Conservation (phyloP, 2,113 vertebrate genomes). For the Alouatta palliata region DNA sequence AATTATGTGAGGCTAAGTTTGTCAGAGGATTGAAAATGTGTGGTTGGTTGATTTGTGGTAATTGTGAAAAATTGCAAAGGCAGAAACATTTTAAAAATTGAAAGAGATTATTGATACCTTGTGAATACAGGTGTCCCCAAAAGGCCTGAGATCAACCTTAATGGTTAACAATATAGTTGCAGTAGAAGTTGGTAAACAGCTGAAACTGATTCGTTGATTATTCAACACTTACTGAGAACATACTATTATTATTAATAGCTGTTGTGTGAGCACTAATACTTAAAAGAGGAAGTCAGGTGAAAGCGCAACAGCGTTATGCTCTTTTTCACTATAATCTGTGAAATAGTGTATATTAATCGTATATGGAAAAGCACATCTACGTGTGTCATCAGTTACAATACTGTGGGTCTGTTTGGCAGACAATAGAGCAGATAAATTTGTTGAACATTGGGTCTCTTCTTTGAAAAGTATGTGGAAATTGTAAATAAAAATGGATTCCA, state of each 20-base stretch:
- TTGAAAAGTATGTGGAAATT: neutral
- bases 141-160: neutral
- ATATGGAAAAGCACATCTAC: neutral
- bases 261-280: neutral
- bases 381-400: neutral
- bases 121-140: neutral
- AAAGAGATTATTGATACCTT: neutral
- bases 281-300: neutral
- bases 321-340: neutral
- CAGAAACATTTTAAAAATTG: neutral
- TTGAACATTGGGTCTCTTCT: neutral
- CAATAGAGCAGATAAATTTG: neutral
- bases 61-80: neutral
- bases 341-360: neutral
- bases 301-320: neutral
- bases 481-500: slow-evolving; percentile 31
- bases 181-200: neutral
- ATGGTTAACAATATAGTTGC: neutral
- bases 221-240: neutral
- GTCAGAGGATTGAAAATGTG: neutral
- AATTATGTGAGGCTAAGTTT: slow-evolving; percentile 29
- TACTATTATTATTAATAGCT: neutral
- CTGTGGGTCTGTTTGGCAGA: neutral
- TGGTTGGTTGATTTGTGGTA: slow-evolving; percentile 6
- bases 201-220: neutral